A percentile compares a stretch with the other conserved stretches of the same genome.
These are phyloP conservation scores for Acronicta psi DNA, from an alignment of 2,888 invertebrate genomes.

Conservation along the genomic window DNA sequence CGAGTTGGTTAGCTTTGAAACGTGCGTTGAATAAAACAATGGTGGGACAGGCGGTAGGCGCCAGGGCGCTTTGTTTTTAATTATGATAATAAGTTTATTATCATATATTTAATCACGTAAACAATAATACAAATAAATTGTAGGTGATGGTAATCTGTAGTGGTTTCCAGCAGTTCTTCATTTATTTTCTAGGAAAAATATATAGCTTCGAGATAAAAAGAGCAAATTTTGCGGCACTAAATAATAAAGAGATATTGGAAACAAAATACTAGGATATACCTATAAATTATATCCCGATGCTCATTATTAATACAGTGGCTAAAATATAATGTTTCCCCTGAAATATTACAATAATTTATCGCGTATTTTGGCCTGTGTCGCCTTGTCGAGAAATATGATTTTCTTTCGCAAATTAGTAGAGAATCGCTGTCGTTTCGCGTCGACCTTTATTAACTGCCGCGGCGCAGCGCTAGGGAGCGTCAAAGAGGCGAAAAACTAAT, in stretches of 20 bases:
- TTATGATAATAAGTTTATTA: conserved; percentile 12
- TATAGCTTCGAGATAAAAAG: no score
- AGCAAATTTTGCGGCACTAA: no score
- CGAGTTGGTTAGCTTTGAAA: conserved; percentile 13
- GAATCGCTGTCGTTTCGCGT: conserved; percentile 10
- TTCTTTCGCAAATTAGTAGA: conserved; percentile 26
- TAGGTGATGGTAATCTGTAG: background rate
- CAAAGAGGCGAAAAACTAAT: conserved; percentile 4
- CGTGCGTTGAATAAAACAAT: conserved; percentile 27
- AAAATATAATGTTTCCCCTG: conserved; percentile 12
- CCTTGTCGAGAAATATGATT: conserved; percentile 24
- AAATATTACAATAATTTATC: conserved; percentile 28
- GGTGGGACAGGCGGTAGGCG: background rate
- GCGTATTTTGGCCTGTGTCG: conserved; percentile 6
- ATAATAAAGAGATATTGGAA: no score
- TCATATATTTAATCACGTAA: conserved; percentile 27
- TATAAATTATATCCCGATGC: conserved; percentile 13
- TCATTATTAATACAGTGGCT: conserved; percentile 22
- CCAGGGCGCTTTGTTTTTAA: conserved; percentile 4
- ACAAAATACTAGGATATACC: no score
- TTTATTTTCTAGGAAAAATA: no score
- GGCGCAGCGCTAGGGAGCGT: conserved; percentile 3
- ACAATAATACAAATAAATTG: background rate
- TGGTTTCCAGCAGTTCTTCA: background rate
- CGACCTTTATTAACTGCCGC: conserved; percentile 1